phyloP scores from a whole-genome alignment of 2,797 vertebrate genomes.

The Spondyliosoma cantharus region DNA sequence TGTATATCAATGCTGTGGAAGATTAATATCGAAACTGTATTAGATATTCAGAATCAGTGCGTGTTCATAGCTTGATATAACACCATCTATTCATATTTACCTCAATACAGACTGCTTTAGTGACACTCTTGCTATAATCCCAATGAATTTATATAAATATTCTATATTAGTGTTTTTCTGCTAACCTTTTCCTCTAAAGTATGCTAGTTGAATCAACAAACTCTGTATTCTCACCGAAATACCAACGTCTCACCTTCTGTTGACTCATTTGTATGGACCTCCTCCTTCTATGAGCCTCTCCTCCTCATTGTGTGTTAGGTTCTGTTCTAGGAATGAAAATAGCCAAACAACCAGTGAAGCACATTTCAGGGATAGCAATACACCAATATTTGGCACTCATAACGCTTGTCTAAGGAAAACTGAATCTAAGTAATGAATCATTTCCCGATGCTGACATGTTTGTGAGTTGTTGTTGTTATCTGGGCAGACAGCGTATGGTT shows the following conservation, averaged over 20 bases:
- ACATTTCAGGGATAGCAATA: not conserved
- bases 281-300: not conserved
- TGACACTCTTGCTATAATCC: not conserved
- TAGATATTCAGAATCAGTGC: too few species aligned
- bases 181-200: not conserved
- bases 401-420: not conserved
- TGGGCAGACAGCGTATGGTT: not conserved
- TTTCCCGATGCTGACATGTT: not conserved
- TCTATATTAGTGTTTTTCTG: not conserved
- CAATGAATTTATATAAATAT: not conserved
- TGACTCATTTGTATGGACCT: not conserved
- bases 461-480: not conserved
- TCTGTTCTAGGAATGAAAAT: not conserved
- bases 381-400: not conserved
- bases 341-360: not conserved
- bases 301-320: not conserved
- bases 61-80: not conserved
- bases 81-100: not conserved
- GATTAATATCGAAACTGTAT: too few species aligned
- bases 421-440: not conserved
- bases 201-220: not conserved
- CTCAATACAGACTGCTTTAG: not conserved
- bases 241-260: not conserved
- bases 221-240: not conserved
- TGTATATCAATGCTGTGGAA: too few species aligned